Evolutionary conservation across 2,888 invertebrate genomes (phyloP).

Genomic region (Loripinus fragilis): DNA sequence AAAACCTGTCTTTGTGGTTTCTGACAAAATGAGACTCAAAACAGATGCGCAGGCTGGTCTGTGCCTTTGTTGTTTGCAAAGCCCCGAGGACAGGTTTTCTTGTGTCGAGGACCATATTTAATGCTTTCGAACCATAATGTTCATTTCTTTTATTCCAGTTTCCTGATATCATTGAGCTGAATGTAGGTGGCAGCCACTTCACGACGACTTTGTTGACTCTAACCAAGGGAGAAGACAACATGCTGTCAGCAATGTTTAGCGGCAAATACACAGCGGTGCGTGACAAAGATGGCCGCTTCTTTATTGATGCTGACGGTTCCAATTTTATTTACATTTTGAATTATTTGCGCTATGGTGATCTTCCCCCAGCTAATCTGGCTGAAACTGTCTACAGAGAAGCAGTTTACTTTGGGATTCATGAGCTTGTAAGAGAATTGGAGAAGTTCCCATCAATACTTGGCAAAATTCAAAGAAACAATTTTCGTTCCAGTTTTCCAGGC

Average conservation of each 20-base stretch:
- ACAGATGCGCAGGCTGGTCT: too few species aligned
- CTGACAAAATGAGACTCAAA: too few species aligned
- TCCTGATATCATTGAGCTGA: constrained; percentile 76
- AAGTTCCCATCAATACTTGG: constrained; percentile 69
- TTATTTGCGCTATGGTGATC: constrained; percentile 74
- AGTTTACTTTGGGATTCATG: constrained; percentile 75
- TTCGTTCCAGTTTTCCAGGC: constrained; percentile 63
- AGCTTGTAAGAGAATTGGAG: constrained; percentile 71
- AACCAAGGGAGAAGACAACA: constrained; percentile 73
- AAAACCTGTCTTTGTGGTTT: too few species aligned
- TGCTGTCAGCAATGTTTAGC: constrained; percentile 81
- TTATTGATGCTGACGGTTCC: constrained; percentile 79
- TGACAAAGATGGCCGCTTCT: constrained; percentile 78
- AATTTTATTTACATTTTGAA: constrained; percentile 77
- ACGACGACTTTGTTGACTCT: constrained; percentile 77
- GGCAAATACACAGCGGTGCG: constrained; percentile 73
- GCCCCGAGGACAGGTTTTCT: too few species aligned
- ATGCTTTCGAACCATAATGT: too few species aligned
- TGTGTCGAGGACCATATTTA: too few species aligned
- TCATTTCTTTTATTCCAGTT: constrained; percentile 61
- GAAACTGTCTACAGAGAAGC: constrained; percentile 76
- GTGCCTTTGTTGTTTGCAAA: too few species aligned
- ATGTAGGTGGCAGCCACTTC: constrained; percentile 79
- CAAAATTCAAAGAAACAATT: constrained; percentile 67
- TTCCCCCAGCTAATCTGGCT: constrained; percentile 70